phyloP scores from a whole-genome alignment of 2,797 vertebrate genomes.

The Staurois parvus region DNA sequence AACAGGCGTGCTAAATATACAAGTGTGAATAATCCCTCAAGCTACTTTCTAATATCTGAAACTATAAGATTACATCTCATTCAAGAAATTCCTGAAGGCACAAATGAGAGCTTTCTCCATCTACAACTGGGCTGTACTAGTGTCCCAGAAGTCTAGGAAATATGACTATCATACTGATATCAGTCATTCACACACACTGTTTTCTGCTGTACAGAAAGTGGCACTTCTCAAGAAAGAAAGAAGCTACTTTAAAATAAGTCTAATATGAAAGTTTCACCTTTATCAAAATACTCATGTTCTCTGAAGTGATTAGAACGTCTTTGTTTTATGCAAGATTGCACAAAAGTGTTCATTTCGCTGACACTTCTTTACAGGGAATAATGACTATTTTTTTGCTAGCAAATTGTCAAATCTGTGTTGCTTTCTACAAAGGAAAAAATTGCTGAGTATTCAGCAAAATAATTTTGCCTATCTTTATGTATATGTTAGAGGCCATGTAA shows the following conservation, averaged over 20 bases:
- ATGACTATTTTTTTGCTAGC: conserved; percentile 27
- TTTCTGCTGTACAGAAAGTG: not conserved
- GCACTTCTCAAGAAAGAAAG: not conserved
- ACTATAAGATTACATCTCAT: conserved; percentile 28
- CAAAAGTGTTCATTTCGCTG: conserved; percentile 27
- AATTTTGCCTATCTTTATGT: conserved; percentile 6
- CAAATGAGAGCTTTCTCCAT: not conserved
- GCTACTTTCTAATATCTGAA: conserved; percentile 12
- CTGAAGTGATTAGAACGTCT: conserved; percentile 29
- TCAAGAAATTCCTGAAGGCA: not conserved
- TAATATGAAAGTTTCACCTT: conserved; percentile 24
- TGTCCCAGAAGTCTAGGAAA: conserved; percentile 5
- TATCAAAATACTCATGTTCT: not conserved
- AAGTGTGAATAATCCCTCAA: too few species aligned
- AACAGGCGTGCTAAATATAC: too few species aligned
- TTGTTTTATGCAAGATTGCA: conserved; percentile 32
- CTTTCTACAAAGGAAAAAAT: not conserved
- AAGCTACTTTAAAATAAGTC: not conserved
- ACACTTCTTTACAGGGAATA: conserved; percentile 27
- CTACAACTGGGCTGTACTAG: not conserved
- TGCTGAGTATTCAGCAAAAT: conserved; percentile 14
- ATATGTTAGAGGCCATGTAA: not conserved
- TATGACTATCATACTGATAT: not conserved
- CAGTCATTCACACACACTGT: not conserved
- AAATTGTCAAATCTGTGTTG: not conserved